Evolutionary conservation across 1,140 invertebrate species (phyloP).

Genomic region (Drosophila orosa): DNA sequence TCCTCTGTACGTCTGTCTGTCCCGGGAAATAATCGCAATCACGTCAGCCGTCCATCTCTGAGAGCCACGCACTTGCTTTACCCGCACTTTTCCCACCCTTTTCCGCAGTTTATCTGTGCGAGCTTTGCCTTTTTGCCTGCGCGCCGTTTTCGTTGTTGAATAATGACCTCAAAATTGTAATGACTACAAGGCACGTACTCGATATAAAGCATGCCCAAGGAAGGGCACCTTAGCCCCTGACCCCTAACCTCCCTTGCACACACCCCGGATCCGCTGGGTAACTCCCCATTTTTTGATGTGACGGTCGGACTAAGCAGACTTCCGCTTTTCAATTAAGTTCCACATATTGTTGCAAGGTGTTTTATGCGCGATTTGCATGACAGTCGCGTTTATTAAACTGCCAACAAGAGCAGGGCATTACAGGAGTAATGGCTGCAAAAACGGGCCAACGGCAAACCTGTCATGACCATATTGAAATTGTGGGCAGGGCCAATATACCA

Average conservation of each 20-base stretch:
- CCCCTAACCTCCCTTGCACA: no score
- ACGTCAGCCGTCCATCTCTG: conserved; percentile 39
- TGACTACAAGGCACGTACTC: conserved; percentile 78
- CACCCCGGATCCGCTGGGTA: neutral
- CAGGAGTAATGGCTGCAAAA: conserved; percentile 26
- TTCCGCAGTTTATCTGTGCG: conserved; percentile 32
- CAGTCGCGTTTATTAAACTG: conserved; percentile 65
- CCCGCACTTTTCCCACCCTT: conserved; percentile 21
- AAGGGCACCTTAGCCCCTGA: conserved; percentile 3
- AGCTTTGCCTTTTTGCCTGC: conserved; percentile 49
- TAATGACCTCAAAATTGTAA: conserved; percentile 79
- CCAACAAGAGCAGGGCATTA: conserved; percentile 23
- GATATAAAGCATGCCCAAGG: conserved; percentile 61
- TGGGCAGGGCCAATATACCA: conserved; percentile 52
- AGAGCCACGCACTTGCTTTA: conserved; percentile 4
- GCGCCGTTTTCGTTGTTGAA: conserved; percentile 68
- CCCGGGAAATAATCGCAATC: conserved; percentile 30
- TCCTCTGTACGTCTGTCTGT: neutral
- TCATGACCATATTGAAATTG: conserved; percentile 50
- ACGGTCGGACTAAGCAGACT: conserved; percentile 73
- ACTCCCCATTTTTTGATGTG: conserved; percentile 24
- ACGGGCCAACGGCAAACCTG: conserved; percentile 26
- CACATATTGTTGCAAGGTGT: conserved; percentile 79
- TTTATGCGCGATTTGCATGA: conserved; percentile 79
- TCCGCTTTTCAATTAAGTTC: conserved; percentile 77